phyloP scores from a whole-genome alignment of 1,140 invertebrate species.

The Marisa cornuarietis region DNA sequence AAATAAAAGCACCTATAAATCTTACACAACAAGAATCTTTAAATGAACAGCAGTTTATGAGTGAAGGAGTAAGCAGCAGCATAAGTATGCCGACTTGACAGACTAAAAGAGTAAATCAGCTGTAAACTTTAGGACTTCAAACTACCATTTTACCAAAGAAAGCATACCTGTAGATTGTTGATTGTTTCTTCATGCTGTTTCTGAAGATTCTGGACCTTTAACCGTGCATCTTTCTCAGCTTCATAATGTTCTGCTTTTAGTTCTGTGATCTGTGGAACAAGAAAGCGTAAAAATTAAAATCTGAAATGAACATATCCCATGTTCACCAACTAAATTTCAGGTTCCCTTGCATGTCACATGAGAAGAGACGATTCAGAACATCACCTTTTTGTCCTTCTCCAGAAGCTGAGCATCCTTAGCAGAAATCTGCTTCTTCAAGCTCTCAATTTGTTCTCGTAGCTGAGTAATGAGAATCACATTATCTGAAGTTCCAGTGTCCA shows the following conservation, averaged over 20 bases:
- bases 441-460: conserved; percentile 91
- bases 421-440: conserved; percentile 86
- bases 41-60: too few species aligned
- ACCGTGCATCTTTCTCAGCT: conserved; percentile 83
- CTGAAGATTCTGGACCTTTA: conserved; percentile 83
- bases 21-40: too few species aligned
- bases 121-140: too few species aligned
- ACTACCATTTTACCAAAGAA: too few species aligned
- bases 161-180: conserved; percentile 75
- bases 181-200: conserved; percentile 85
- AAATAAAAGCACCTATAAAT: too few species aligned
- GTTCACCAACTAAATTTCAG: background rate
- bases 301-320: background rate
- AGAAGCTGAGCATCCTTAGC: conserved; percentile 87
- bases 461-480: conserved; percentile 94
- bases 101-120: too few species aligned
- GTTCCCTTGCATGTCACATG: background rate
- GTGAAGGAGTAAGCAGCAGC: too few species aligned
- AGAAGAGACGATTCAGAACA: too few species aligned
- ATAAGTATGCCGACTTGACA: too few species aligned
- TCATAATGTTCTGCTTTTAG: conserved; percentile 92
- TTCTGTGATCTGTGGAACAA: conserved; percentile 82
- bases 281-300: conserved; percentile 6
- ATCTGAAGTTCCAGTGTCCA: conserved; percentile 88
- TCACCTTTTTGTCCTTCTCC: conserved; percentile 89